Evolutionary conservation across 2,888 invertebrate genomes (phyloP).

Genomic region (Archips xylosteana): DNA sequence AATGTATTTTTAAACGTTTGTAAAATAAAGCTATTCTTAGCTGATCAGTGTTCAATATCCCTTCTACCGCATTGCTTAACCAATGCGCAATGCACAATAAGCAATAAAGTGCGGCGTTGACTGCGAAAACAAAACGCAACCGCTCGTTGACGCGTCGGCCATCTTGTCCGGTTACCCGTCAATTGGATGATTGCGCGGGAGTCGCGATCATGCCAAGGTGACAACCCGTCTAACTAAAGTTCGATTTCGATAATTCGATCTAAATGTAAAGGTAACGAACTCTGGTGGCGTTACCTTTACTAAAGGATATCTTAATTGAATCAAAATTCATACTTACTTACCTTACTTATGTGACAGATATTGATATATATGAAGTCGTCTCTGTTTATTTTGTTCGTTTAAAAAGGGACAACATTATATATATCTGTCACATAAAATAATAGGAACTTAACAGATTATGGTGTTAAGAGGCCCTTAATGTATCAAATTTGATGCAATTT

Average conservation of each 20-base stretch:
- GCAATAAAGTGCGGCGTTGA: slow-evolving; percentile 12
- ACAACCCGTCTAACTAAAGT: slow-evolving; percentile 37
- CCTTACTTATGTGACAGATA: not conserved
- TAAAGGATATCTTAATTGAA: too few species aligned
- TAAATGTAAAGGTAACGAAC: too few species aligned
- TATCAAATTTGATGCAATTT: too few species aligned
- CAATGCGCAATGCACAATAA: slow-evolving; percentile 3
- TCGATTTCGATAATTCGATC: slow-evolving; percentile 2
- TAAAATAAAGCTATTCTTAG: not conserved
- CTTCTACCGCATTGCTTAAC: not conserved
- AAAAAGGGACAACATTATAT: too few species aligned
- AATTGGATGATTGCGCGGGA: slow-evolving; percentile 80
- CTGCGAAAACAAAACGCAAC: slow-evolving; percentile 45
- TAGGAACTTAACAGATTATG: too few species aligned
- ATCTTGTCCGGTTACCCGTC: slow-evolving; percentile 72
- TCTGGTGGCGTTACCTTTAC: too few species aligned
- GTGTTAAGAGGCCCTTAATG: too few species aligned
- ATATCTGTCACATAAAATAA: too few species aligned
- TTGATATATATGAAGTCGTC: too few species aligned
- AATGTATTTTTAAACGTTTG: not conserved
- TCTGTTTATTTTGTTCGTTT: too few species aligned
- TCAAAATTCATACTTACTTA: not conserved
- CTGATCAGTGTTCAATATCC: not conserved
- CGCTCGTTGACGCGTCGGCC: slow-evolving; percentile 54
- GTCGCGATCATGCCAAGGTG: slow-evolving; percentile 71